Evolutionary conservation across 2,113 vertebrate genomes (phyloP), one percentile per base, ranked within the genome.

Genomic region (Propithecus coquereli): DNA sequence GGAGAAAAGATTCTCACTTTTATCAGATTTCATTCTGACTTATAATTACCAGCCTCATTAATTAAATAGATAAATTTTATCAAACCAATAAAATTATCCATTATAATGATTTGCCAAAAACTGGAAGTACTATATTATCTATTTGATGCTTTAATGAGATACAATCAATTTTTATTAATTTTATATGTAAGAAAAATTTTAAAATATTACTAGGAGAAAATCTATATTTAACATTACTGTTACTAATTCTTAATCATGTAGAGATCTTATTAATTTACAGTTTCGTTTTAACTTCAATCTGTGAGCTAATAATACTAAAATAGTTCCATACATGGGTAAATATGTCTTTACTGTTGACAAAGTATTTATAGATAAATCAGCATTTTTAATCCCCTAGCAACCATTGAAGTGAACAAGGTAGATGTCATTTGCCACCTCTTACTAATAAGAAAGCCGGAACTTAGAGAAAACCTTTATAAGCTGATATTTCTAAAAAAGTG

Each of bases 121-220:
- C 57, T 18, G 13, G 47, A 91, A 94, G 34, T 12, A 37, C 11
- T 90, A 43, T 91, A 87, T 96, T 85, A 11, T 97, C 81, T 94
- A 81, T 45, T 97, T 88, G 81, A 61, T 79, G 22, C 34, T 90
- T 96, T 97, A 95, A 98, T 94, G 87, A 97, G 59, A 12, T 57
- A 70, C 22, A 71, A n/a, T 90, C 74, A 71, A n/a, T 81, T 97
- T 97, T 96, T 97, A 93, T 91, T 97, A 74, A 92, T 89, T 95
- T 95, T 88, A 43, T 61, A 71, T 92, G 79, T 95, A 96, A 61
- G 6, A 50, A 87, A 80, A 79, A 77, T 50, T 5, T 79, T 87
- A 89, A 83, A 91, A 23, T 83, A 57, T 93, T 97, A 70, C 54
- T 93, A 84, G 76, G 32, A 96, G 79, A 97, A 98, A 68, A 90